phyloP scores from a whole-genome alignment of 1,140 invertebrate genomes.

The Plodia interpunctella region DNA sequence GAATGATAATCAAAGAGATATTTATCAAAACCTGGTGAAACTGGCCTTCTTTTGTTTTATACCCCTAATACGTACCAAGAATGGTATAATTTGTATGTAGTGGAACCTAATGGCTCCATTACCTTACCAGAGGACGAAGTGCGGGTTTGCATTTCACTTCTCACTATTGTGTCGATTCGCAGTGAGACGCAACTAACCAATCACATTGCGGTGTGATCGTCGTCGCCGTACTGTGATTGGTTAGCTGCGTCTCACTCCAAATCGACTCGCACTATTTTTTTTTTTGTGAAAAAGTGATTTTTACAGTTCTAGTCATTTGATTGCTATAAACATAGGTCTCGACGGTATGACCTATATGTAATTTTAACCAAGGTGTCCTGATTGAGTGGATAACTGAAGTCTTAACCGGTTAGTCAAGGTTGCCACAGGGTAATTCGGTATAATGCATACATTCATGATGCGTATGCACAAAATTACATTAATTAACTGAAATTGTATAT shows the following conservation, averaged over 20 bases:
- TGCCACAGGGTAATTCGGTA: conserved; percentile 56
- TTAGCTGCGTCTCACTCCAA: no score
- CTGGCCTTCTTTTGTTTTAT: not conserved
- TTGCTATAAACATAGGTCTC: conserved; percentile 28
- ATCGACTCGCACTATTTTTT: no score
- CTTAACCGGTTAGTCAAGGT: conserved; percentile 41
- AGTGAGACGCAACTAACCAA: no score
- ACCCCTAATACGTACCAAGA: not conserved
- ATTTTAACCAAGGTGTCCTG: not conserved
- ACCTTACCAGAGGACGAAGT: no score
- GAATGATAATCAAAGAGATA: not conserved
- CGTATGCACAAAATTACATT: conserved; percentile 33
- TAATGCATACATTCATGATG: conserved; percentile 22
- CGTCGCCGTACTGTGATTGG: no score
- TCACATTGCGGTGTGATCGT: no score
- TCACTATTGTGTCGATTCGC: no score
- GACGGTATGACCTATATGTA: not conserved
- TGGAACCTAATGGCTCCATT: no score
- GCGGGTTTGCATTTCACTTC: no score
- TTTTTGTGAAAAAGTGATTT: conserved; percentile 18
- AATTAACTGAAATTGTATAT: conserved; percentile 13
- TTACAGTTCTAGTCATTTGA: conserved; percentile 43
- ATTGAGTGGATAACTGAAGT: not conserved
- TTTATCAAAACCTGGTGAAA: not conserved
- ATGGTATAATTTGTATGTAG: not conserved